These are phyloP conservation scores for Creontiades dilutus DNA, from an alignment of 2,888 invertebrate species.

Conservation along the genomic window DNA sequence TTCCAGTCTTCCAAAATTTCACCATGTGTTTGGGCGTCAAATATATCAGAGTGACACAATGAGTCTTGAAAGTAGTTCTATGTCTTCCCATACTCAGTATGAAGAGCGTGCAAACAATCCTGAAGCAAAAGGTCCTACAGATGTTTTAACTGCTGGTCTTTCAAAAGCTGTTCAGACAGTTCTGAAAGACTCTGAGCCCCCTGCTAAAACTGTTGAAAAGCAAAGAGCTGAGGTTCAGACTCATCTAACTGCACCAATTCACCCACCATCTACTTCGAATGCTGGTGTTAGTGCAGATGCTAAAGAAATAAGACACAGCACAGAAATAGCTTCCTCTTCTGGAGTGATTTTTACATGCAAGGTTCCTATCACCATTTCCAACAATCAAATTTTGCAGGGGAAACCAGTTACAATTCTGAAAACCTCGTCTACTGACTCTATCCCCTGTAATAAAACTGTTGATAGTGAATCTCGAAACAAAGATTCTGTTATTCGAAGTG, in stretches of 20 bases:
- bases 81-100: slow-evolving; percentile 76
- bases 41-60: slow-evolving; percentile 79
- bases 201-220: slow-evolving; percentile 67
- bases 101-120: slow-evolving; percentile 64
- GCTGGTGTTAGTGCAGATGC: slow-evolving; percentile 52
- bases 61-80: slow-evolving; percentile 74
- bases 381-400: slow-evolving; percentile 78
- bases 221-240: slow-evolving; percentile 56
- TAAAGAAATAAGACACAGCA: slow-evolving; percentile 60
- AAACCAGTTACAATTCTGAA: slow-evolving; percentile 79
- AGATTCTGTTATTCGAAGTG: slow-evolving; percentile 79
- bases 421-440: slow-evolving; percentile 77
- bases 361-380: slow-evolving; percentile 82
- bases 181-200: slow-evolving; percentile 73
- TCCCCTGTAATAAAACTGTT: slow-evolving; percentile 62
- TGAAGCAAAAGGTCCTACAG: slow-evolving; percentile 67
- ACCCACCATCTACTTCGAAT: slow-evolving; percentile 49
- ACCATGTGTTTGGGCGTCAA: slow-evolving; percentile 88
- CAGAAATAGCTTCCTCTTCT: slow-evolving; percentile 74
- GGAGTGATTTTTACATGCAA: slow-evolving; percentile 87
- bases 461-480: slow-evolving; percentile 76
- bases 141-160: slow-evolving; percentile 73
- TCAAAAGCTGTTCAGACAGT: slow-evolving; percentile 79
- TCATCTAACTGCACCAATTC: slow-evolving; percentile 34
- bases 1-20: slow-evolving; percentile 86